Percentiles rank a stretch among this genome's conserved stretches.
phyloP scores from a whole-genome alignment of 2,888 invertebrate genomes.

The Syrphus vitripennis region DNA sequence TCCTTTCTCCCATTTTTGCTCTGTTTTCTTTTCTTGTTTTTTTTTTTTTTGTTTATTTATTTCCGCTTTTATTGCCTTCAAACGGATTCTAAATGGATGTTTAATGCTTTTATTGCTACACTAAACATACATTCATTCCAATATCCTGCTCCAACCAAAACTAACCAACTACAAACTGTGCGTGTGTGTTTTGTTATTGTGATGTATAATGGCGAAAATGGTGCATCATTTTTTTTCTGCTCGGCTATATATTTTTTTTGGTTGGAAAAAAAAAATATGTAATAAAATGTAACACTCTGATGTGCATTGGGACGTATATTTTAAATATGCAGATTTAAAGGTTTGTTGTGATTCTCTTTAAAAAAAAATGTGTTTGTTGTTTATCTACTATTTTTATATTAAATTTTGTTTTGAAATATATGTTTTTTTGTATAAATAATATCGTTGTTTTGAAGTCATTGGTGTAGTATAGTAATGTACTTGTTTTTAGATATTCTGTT shows the following conservation, averaged over 20 bases:
- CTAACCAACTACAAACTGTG: no score
- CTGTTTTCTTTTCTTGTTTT: slow-evolving; percentile 24
- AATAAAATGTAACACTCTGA: slow-evolving; percentile 2
- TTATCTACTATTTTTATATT: not conserved
- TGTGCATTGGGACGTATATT: slow-evolving; percentile 15
- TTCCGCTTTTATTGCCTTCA: slow-evolving; percentile 58
- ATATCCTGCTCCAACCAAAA: slow-evolving; percentile 26
- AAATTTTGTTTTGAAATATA: not conserved
- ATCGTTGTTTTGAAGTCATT: not conserved
- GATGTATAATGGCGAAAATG: slow-evolving; percentile 29
- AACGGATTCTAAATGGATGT: slow-evolving; percentile 65
- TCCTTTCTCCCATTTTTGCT: slow-evolving; percentile 21
- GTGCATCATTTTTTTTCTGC: slow-evolving; percentile 16
- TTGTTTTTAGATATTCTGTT: not conserved
- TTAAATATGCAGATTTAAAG: slow-evolving; percentile 63
- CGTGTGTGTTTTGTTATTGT: not conserved
- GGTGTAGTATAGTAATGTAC: not conserved
- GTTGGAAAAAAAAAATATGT: slow-evolving; percentile 23
- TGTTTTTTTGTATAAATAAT: not conserved
- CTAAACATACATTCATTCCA: not conserved
- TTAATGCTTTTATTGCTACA: slow-evolving; percentile 57
- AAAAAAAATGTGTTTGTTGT: slow-evolving; percentile 1
- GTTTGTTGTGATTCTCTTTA: slow-evolving; percentile 47
- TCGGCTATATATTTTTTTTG: not conserved
- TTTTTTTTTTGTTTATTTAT: slow-evolving; percentile 41